A percentile compares a stretch with the other conserved stretches of the same genome.
These are phyloP conservation scores for Stenodema calcarata DNA, from an alignment of 2,888 invertebrate species.

Conservation along the genomic window DNA sequence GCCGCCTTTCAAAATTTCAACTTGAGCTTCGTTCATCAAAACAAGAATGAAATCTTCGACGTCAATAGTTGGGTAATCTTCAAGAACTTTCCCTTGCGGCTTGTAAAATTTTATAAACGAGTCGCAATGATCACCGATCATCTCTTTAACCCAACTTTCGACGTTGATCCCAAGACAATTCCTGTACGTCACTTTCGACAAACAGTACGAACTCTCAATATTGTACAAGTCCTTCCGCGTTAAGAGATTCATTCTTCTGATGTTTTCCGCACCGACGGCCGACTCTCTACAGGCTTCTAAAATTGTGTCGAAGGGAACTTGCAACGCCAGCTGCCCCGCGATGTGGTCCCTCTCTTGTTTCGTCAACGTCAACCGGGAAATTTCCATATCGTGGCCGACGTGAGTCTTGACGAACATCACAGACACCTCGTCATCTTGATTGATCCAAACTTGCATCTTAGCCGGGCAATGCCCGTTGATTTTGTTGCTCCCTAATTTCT, in stretches of 20 bases:
- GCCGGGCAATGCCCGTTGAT: constrained; percentile 57
- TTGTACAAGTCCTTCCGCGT: constrained; percentile 54
- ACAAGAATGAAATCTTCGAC: constrained; percentile 43
- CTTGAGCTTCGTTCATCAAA: constrained; percentile 48
- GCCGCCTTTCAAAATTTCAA: constrained; percentile 35
- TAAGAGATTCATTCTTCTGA: constrained; percentile 48
- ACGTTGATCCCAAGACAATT: constrained; percentile 25
- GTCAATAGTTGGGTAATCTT: constrained; percentile 33
- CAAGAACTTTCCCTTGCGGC: constrained; percentile 42
- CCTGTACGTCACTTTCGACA: constrained; percentile 33
- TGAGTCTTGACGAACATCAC: constrained; percentile 56
- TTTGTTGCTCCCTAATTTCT: constrained; percentile 56
- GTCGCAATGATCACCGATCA: constrained; percentile 25
- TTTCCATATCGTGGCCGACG: constrained; percentile 56
- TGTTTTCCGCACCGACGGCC: constrained; percentile 31
- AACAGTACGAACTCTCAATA: constrained; percentile 46
- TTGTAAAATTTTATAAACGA: constrained; percentile 48
- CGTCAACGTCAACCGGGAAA: constrained; percentile 53
- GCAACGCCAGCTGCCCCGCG: constrained; percentile 53
- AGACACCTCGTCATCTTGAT: constrained; percentile 42
- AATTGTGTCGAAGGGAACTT: constrained; percentile 53
- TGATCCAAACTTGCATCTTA: constrained; percentile 54
- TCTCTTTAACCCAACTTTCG: constrained; percentile 33
- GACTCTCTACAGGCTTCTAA: constrained; percentile 51
- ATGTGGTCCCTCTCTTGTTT: constrained; percentile 54